Evolutionary conservation across 2,113 vertebrate genomes (phyloP).

Genomic region (Vidua chalybeata): DNA sequence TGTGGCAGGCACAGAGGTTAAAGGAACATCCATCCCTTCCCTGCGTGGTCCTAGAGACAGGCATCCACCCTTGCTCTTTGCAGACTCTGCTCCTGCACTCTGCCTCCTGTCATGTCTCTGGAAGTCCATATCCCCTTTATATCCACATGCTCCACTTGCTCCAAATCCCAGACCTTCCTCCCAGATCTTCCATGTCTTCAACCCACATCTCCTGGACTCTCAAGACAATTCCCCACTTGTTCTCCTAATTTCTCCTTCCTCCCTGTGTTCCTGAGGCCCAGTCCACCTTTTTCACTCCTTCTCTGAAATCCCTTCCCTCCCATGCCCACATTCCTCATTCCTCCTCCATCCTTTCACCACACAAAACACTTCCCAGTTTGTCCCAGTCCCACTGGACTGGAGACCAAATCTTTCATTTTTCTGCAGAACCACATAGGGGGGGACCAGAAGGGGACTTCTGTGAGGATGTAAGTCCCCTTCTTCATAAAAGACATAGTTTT

Average conservation of each 20-base stretch:
- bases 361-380: background rate
- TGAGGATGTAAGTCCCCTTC: background rate
- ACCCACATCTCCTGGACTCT: background rate
- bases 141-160: background rate
- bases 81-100: background rate
- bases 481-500: background rate
- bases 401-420: background rate
- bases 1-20: too few species aligned
- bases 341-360: background rate
- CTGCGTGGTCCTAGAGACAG: background rate
- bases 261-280: accelerated
- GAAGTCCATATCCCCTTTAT: background rate
- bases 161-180: background rate
- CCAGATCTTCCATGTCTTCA: background rate
- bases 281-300: background rate
- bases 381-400: accelerated
- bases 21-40: background rate
- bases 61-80: background rate
- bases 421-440: background rate
- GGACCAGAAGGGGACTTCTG: background rate
- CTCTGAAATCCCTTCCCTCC: background rate
- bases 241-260: background rate
- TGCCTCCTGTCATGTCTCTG: background rate
- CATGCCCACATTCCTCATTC: background rate
- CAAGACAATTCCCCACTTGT: background rate